Evolutionary conservation across 2,888 invertebrate genomes (phyloP).

Genomic region (Chromoteleia sp.): DNA sequence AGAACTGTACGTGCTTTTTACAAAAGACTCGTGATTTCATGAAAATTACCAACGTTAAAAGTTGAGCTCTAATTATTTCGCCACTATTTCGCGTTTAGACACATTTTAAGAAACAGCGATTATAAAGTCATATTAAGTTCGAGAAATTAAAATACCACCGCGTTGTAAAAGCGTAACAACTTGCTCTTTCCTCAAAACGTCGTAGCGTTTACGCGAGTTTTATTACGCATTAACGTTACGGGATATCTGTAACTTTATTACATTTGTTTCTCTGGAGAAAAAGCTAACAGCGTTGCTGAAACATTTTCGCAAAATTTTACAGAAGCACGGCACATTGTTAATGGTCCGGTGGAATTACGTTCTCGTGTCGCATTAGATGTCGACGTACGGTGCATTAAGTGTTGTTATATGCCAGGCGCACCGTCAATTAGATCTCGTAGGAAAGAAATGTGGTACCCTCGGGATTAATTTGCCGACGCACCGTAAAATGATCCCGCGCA

Average conservation of each 20-base stretch:
- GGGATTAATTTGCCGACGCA: constrained; percentile 5
- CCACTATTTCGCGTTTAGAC: no score
- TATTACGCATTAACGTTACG: not conserved
- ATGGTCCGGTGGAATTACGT: constrained; percentile 7
- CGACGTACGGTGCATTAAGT: not conserved
- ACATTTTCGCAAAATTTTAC: constrained; percentile 8
- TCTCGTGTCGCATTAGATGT: constrained; percentile 5
- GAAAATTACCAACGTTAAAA: no score
- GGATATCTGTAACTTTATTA: constrained; percentile 1
- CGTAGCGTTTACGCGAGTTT: constrained; percentile 2
- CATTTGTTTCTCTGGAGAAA: not conserved
- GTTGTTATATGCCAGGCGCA: constrained; percentile 1
- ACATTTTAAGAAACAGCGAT: no score
- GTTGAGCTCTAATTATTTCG: no score
- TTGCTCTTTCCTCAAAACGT: no score
- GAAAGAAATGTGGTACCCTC: constrained; percentile 8
- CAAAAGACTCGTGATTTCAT: no score
- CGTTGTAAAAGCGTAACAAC: no score
- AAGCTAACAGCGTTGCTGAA: not conserved
- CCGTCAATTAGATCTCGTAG: constrained; percentile 14
- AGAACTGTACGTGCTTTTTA: no score
- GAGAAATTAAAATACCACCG: no score
- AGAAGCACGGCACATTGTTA: constrained; percentile 8
- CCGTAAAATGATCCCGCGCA: not conserved
- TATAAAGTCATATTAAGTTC: no score